Evolutionary conservation across 1,140 invertebrate genomes (phyloP), one percentile per base, ranked within the genome.

Genomic region (Sarcophaga bullata): DNA sequence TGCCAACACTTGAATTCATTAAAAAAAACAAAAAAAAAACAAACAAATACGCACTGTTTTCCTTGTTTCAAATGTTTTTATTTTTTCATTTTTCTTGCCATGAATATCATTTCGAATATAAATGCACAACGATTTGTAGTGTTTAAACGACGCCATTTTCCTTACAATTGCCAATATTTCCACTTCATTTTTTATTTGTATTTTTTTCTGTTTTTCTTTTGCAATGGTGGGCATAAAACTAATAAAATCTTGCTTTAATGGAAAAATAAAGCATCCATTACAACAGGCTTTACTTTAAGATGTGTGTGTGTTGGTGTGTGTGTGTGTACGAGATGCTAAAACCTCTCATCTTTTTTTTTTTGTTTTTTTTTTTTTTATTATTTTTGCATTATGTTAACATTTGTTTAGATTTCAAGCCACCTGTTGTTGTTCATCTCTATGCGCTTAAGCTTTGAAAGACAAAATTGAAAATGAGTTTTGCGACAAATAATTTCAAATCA

Each of bases 101-200:
- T 62, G 17, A 68, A 68, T 19, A 9, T 68, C 25, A 37, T 37
- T 37, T 37, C 25, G 25, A n/a, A 68, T 68, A 68, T 17, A 68
- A 68, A 68, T 68, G 62, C 17, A 68, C 17, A 68, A 68, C 19
- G 19, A 68, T 68, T 68, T 68, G 62, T 68, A 68, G 62, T 68
- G 62, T 68, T 68, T 68, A 68, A 68, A 68, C 17, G 62, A 68
- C 62, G 62, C 62, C 62, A 68, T 68, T 68, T 68, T 68, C 62
- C 17, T 19, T 68, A 68, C 10, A 19, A 68, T 68, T 10, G 19
- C 0, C 62, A 68, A 68, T 68, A 68, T 68, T 68, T 68, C 19
- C 7, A 68, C 4, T 58, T 58, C 4, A 37, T 58, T 58, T n/a
- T n/a, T n/a, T 58, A 58, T 58, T 58, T 58, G 54, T 58, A 6